Evolutionary conservation across 1,140 invertebrate species (phyloP), one percentile per base, ranked within the genome.

Genomic region (Eumaeus atala): DNA sequence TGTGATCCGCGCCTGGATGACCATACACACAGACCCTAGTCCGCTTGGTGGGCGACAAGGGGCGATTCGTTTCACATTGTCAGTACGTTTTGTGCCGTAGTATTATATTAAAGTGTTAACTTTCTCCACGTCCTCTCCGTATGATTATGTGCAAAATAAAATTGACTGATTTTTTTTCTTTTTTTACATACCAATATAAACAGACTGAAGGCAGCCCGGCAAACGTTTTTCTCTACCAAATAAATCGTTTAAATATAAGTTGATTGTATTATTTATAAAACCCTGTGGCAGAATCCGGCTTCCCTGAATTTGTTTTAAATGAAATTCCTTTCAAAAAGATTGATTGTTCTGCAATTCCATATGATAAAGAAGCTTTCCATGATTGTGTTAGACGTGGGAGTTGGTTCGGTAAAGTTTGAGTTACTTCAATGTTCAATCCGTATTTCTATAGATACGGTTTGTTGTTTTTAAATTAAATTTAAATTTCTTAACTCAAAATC

Each of bases 201-300:
- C 50, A 56, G 21, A 34, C 16, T 5, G 57, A 57, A 69, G 76
- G 73, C 21, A 28, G 21, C 21, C 21, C 6, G 71, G 78, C 73
- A 83, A 72, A 66, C 56, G 62, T 74, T 80, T 77, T 77, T 62
- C 55, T 65, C 65, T 70, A 67, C 67, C 75, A 83, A 81, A 74
- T 74, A 75, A 85, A 72, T 72, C 64, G 65, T 72, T 70, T 78
- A 70, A 84, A 86, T 84, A 66, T 74, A 66, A 58, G 65, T 77
- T 86, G 77, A 84, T 84, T 86, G 83, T 86, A 83, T 86, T 80
- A 86, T 83, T 86, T 86, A 86, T 86, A 82, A 67, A 64, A 66
- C 67, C 74, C 73, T 86, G 82, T 81, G 82, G 83, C 69, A 70
- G 65, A 65, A 70, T 70, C 60, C 77, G 72, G 67, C 74, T 81